phyloP scores from a whole-genome alignment of 2,113 vertebrate species.

The Okapia johnstoni region DNA sequence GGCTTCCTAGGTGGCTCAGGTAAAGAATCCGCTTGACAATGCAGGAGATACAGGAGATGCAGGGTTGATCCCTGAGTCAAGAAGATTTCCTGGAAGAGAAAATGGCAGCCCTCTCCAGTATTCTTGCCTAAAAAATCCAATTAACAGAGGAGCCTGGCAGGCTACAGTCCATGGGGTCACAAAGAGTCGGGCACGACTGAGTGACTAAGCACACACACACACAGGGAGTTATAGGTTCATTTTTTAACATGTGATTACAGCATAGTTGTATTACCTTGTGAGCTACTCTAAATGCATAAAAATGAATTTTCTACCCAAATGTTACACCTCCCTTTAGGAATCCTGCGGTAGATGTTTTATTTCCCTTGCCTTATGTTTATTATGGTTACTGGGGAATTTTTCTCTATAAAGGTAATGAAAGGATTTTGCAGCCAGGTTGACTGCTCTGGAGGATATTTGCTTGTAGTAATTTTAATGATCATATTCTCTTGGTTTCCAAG shows the following conservation, averaged over 20 bases:
- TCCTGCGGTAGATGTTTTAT: background rate
- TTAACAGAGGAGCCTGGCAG: background rate
- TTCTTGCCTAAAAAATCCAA: background rate
- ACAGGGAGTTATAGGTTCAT: background rate
- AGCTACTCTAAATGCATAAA: background rate
- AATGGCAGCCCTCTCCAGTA: background rate
- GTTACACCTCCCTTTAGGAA: background rate
- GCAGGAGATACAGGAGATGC: background rate
- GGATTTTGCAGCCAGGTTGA: background rate
- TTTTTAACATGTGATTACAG: background rate
- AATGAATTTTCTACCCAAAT: background rate
- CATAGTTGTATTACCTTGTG: background rate
- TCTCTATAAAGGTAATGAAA: background rate
- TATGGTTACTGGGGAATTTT: background rate
- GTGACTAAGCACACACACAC: background rate
- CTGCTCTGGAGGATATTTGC: conserved; percentile 41
- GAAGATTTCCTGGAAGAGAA: background rate
- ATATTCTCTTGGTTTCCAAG: conserved; percentile 46
- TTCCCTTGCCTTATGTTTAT: conserved; percentile 22
- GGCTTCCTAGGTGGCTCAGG: background rate
- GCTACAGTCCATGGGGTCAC: background rate
- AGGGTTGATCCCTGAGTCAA: background rate
- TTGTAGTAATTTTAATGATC: conserved; percentile 55
- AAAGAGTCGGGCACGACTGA: background rate
- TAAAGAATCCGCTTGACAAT: background rate